Percentiles rank a stretch among this genome's conserved stretches.
Evolutionary conservation across 2,113 vertebrate genomes (phyloP).

Genomic region (Macrotus californicus): DNA sequence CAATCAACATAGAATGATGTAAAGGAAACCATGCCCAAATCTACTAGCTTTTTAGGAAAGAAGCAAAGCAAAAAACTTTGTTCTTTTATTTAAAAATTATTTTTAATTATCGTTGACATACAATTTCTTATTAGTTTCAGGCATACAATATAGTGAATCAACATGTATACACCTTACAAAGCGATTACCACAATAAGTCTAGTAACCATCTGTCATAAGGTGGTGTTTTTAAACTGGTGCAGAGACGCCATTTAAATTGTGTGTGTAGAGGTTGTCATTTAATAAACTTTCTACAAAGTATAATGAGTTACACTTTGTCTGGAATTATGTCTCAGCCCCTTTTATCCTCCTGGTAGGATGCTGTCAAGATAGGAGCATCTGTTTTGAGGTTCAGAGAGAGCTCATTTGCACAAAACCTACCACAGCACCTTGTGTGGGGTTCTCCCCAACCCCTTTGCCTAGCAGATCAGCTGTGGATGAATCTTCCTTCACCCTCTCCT

Average conservation of each 20-base stretch:
- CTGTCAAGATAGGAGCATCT: not conserved
- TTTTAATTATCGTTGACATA: not conserved
- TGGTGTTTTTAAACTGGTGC: not conserved
- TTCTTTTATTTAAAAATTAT: not conserved
- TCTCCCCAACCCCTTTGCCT: not conserved
- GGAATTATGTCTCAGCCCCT: not conserved
- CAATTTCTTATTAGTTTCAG: not conserved
- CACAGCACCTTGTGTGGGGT: not conserved
- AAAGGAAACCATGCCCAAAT: constrained; percentile 1
- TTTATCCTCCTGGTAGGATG: not conserved
- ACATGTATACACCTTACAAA: not conserved
- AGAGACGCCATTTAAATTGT: not conserved
- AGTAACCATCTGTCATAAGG: not conserved
- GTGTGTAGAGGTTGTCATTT: not conserved
- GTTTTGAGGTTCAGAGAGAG: not conserved
- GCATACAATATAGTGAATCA: not conserved
- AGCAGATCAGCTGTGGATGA: not conserved
- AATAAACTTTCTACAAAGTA: not conserved
- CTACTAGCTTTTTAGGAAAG: not conserved
- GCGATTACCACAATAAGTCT: not conserved
- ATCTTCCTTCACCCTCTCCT: not conserved
- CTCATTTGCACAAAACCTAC: not conserved
- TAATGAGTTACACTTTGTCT: not conserved
- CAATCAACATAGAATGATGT: not conserved
- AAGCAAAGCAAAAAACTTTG: not conserved